Conservation (phyloP, 2,797 vertebrate species). For the Balearica regulorum region DNA sequence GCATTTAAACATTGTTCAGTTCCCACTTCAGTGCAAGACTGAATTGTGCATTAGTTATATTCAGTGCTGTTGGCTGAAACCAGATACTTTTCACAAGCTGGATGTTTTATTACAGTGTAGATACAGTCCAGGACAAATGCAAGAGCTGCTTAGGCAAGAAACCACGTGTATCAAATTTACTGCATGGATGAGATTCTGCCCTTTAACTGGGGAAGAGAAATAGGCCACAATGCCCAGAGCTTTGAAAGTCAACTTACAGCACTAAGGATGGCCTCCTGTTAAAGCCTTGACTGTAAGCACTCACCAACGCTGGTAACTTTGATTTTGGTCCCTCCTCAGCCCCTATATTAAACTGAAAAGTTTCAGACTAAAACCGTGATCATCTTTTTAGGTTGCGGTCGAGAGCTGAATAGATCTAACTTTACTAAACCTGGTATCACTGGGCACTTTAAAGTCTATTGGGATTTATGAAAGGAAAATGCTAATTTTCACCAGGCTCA, state of each 20-base stretch:
- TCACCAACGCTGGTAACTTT: background rate
- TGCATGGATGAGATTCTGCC: background rate
- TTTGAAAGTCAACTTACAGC: background rate
- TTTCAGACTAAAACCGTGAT: background rate
- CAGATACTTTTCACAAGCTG: background rate
- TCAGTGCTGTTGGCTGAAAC: background rate
- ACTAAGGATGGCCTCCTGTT: background rate
- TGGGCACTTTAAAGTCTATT: background rate
- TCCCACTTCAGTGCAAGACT: background rate
- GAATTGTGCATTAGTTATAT: background rate
- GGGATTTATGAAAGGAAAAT: background rate
- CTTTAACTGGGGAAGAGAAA: background rate
- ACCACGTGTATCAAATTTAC: background rate
- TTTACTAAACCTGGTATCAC: background rate
- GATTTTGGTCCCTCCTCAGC: background rate
- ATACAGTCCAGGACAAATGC: background rate
- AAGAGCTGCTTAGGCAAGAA: background rate
- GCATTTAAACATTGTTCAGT: background rate
- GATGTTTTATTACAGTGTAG: background rate
- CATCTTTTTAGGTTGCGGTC: background rate
- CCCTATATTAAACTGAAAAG: background rate
- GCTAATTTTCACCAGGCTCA: background rate
- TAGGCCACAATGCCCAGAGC: background rate
- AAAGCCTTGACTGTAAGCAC: background rate
- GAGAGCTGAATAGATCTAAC: background rate